Conservation (phyloP, 2,113 vertebrate genomes). For the Corythaixoides concolor region DNA sequence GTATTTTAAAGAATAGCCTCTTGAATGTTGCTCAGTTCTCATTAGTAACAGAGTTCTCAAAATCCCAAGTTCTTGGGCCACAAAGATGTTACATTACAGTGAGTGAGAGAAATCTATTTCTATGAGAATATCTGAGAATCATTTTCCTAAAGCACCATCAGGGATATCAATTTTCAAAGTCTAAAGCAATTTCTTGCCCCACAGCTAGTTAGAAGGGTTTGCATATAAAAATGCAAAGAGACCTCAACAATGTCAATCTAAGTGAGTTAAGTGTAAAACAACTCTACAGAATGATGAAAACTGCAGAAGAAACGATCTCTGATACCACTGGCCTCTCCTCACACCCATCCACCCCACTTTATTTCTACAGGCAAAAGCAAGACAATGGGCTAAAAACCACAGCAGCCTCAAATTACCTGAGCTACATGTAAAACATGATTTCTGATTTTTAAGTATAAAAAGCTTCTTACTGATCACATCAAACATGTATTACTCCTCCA, state of each 20-base stretch:
- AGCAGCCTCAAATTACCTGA: constrained; percentile 1
- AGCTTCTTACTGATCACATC: constrained; percentile 49
- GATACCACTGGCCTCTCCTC: background rate
- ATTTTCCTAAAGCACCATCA: background rate
- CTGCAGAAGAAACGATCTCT: background rate
- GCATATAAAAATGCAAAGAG: background rate
- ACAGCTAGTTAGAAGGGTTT: background rate
- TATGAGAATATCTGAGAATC: background rate
- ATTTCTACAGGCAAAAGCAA: background rate
- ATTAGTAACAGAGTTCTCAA: background rate
- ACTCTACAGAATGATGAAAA: background rate
- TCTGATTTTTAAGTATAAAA: constrained; percentile 32
- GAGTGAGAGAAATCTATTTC: background rate
- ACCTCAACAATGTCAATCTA: background rate
- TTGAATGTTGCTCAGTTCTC: background rate
- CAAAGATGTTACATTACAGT: background rate
- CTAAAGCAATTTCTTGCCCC: background rate
- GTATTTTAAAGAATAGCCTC: background rate
- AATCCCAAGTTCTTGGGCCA: background rate
- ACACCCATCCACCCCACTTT: background rate
- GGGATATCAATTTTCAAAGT: background rate
- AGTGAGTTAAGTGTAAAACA: background rate
- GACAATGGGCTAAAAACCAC: background rate
- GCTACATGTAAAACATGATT: background rate
- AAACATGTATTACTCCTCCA: constrained; percentile 4